phyloP scores from a whole-genome alignment of 2,888 invertebrate species.

The Anodontia alba region DNA sequence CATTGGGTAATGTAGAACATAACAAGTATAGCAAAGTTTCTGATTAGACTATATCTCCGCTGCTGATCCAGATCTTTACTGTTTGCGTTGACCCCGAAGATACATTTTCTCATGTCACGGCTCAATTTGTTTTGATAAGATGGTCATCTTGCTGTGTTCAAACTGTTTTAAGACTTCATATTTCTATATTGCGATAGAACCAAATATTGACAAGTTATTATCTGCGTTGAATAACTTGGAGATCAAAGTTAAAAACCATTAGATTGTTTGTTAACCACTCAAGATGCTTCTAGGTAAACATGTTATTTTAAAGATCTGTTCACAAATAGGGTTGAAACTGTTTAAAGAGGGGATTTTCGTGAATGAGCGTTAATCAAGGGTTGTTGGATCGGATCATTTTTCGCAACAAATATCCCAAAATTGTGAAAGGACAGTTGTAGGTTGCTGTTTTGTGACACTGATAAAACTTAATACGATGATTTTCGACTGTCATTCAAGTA shows the following conservation, averaged over 20 bases:
- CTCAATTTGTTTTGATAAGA: neutral
- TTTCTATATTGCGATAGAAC: neutral
- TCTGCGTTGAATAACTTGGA: neutral
- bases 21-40: too few species aligned
- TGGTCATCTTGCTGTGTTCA: neutral
- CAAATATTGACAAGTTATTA: conserved; percentile 5
- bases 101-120: too few species aligned
- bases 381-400: neutral
- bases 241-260: conserved; percentile 18
- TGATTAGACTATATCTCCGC: too few species aligned
- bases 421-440: neutral
- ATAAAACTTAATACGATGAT: neutral
- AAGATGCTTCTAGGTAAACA: neutral
- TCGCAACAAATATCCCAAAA: neutral
- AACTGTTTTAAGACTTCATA: too few species aligned
- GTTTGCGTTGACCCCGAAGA: too few species aligned
- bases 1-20: too few species aligned
- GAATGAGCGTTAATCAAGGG: neutral
- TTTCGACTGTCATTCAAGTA: neutral
- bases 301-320: conserved; percentile 6
- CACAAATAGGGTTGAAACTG: neutral
- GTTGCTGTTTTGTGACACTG: conserved; percentile 10
- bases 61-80: too few species aligned
- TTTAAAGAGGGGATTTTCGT: conserved; percentile 11
- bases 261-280: neutral